Percentiles rank a stretch among this genome's conserved stretches.
These are phyloP conservation scores for Antechinus flavipes DNA, from an alignment of 2,113 vertebrate species.

Conservation along the genomic window DNA sequence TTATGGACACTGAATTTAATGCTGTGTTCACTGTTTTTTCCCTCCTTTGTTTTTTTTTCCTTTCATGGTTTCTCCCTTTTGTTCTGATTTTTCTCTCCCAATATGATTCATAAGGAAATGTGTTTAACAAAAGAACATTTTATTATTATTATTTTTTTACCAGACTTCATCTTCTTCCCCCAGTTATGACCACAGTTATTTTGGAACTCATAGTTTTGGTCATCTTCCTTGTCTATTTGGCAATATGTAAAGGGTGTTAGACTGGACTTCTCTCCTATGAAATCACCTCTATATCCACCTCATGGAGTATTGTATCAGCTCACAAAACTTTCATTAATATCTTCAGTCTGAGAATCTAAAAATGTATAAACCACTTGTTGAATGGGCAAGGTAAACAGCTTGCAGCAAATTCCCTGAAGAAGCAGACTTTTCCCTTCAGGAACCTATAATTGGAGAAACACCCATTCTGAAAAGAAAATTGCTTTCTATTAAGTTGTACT, in stretches of 20 bases:
- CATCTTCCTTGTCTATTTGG: background rate
- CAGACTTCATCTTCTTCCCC: background rate
- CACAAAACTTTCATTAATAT: conserved; percentile 71
- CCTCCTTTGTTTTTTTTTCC: too few relatives aligned
- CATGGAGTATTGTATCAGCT: conserved; percentile 59
- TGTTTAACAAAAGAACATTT: too few relatives aligned
- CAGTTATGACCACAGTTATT: background rate
- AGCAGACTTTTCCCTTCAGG: conserved; percentile 50
- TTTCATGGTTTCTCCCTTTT: too few relatives aligned
- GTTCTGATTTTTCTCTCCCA: too few relatives aligned
- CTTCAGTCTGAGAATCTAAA: conserved; percentile 43
- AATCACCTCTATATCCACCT: background rate
- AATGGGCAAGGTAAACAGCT: conserved; percentile 62
- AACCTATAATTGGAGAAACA: conserved; percentile 28
- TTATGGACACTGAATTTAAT: too few relatives aligned
- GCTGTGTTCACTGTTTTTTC: too few relatives aligned
- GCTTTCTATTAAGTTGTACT: conserved; percentile 51
- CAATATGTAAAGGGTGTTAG: background rate
- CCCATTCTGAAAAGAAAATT: conserved; percentile 12
- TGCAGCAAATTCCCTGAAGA: conserved; percentile 27
- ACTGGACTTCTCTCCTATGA: background rate
- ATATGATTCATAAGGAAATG: too few relatives aligned
- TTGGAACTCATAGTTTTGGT: background rate
- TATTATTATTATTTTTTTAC: background rate
- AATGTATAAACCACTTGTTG: conserved; percentile 64